phyloP scores from a whole-genome alignment of 2,113 vertebrate species.

The Antigone vipio region DNA sequence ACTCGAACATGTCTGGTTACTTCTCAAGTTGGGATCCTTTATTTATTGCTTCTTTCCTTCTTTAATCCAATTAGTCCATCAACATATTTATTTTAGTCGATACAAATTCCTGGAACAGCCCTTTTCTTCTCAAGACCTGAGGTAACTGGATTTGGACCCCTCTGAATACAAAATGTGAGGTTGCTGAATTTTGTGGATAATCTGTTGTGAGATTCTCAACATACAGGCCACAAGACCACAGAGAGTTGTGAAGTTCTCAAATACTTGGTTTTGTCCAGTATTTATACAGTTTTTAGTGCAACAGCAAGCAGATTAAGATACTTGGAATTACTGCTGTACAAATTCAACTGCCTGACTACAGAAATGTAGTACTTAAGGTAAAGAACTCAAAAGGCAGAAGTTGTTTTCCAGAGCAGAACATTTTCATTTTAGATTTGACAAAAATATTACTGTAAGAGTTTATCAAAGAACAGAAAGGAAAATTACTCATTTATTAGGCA shows the following conservation, averaged over 20 bases:
- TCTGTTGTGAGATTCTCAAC: not conserved
- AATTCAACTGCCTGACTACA: not conserved
- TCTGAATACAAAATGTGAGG: accelerated
- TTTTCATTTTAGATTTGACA: not conserved
- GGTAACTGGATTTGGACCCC: not conserved
- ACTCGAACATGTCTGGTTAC: not conserved
- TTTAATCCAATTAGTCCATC: not conserved
- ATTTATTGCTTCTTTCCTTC: not conserved
- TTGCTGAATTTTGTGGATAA: not conserved
- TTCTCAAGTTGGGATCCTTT: not conserved
- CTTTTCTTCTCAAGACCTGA: not conserved
- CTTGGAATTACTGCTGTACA: not conserved
- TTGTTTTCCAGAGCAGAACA: not conserved
- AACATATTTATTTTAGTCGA: not conserved
- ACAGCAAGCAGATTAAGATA: not conserved
- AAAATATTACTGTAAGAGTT: not conserved
- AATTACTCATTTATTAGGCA: not conserved
- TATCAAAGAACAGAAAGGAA: not conserved
- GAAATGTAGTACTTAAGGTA: not conserved
- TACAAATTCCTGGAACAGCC: not conserved
- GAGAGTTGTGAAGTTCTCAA: not conserved
- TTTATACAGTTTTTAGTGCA: not conserved
- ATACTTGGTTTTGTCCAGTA: not conserved
- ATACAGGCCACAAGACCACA: not conserved
- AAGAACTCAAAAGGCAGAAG: not conserved